A percentile compares a stretch with the other conserved stretches of the same genome.
Evolutionary conservation across 2,888 invertebrate genomes (phyloP).

Genomic region (Eilema griseolum): DNA sequence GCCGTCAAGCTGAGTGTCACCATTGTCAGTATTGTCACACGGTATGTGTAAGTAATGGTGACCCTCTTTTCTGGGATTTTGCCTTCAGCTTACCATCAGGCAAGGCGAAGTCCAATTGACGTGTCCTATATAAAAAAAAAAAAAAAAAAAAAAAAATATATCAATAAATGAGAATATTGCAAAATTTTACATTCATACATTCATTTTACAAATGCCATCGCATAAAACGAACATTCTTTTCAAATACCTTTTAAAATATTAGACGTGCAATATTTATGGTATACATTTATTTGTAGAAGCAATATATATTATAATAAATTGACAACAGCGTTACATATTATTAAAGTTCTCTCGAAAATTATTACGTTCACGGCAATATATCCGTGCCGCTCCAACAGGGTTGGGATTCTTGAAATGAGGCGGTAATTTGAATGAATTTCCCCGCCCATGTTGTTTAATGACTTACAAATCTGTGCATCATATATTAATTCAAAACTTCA

Average conservation of each 20-base stretch:
- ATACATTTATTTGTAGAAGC: neutral
- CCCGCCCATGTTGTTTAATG: conserved; percentile 29
- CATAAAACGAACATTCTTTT: neutral
- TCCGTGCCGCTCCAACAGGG: neutral
- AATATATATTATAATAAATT: neutral
- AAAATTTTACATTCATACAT: neutral
- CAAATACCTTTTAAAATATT: neutral
- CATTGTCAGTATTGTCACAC: too few relatives aligned
- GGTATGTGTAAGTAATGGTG: too few relatives aligned
- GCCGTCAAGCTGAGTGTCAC: too few relatives aligned
- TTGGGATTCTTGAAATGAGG: neutral
- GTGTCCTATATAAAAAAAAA: too few relatives aligned
- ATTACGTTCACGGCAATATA: conserved; percentile 2
- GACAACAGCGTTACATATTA: neutral
- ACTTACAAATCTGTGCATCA: conserved; percentile 17
- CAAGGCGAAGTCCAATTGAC: too few relatives aligned
- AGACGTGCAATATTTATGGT: neutral
- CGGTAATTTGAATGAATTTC: conserved; percentile 15
- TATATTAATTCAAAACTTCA: conserved; percentile 37
- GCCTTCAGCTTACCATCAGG: too few relatives aligned
- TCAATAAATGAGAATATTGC: neutral
- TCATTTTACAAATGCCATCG: neutral
- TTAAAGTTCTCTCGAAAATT: neutral
- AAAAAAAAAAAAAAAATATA: too few relatives aligned
- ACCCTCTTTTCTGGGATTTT: too few relatives aligned